Conservation (phyloP, 2,797 vertebrate species). For the Pantherophis vulpinus region DNA sequence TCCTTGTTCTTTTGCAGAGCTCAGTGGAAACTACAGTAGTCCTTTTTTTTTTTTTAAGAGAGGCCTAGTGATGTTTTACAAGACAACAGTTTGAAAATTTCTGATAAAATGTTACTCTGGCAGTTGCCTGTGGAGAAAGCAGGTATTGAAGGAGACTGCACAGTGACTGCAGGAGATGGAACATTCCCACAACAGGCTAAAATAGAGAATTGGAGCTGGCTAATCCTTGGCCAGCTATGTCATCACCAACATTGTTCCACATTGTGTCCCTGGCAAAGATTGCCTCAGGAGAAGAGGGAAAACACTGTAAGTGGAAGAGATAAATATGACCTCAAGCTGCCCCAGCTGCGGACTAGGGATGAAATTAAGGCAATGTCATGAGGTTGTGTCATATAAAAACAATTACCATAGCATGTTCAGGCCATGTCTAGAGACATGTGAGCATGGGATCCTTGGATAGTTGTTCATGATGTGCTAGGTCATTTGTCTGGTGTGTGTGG, state of each 20-base stretch:
- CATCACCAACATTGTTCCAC: not conserved
- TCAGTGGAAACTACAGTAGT: not conserved
- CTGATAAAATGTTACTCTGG: not conserved
- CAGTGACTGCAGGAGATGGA: not conserved
- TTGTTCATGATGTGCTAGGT: not conserved
- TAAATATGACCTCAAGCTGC: not conserved
- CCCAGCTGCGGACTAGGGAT: not conserved
- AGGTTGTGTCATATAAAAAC: not conserved
- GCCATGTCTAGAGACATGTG: not conserved
- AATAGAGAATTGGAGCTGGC: not conserved
- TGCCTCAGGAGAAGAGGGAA: not conserved
- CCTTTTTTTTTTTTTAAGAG: not conserved
- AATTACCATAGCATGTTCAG: not conserved
- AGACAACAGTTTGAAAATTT: not conserved
- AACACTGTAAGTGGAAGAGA: not conserved
- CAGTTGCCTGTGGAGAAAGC: not conserved
- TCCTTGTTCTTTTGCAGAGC: not conserved
- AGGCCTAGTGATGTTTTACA: not conserved
- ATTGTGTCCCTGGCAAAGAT: not conserved
- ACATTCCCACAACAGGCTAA: not conserved
- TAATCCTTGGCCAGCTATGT: not conserved
- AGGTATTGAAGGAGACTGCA: not conserved
- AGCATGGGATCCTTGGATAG: not conserved
- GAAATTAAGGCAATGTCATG: not conserved
- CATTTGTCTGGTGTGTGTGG: not conserved